Conservation (phyloP, 2,888 invertebrate genomes). For the Polydrusus cervinus region DNA sequence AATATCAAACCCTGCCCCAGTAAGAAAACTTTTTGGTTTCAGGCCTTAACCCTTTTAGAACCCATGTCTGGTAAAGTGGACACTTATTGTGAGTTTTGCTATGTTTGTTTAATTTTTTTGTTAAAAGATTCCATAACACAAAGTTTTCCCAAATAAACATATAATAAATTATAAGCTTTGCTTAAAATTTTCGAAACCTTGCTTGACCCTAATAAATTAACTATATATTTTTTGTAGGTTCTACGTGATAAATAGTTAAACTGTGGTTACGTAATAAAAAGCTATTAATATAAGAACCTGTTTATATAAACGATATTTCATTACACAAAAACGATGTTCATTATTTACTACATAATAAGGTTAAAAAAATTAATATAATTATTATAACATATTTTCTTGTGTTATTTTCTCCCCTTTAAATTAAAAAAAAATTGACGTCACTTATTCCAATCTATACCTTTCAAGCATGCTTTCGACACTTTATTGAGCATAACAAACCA, state of each 20-base stretch:
- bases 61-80: not conserved
- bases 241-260: not conserved
- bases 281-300: not conserved
- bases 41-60: not conserved
- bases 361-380: no score
- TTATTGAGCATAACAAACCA: not conserved
- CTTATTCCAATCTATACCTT: not conserved
- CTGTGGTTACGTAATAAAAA: not conserved
- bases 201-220: not conserved
- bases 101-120: not conserved
- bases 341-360: no score
- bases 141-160: not conserved
- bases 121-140: not conserved
- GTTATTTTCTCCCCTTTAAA: not conserved
- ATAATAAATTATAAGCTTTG: constrained; percentile 1
- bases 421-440: not conserved
- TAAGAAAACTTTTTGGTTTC: not conserved
- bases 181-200: not conserved
- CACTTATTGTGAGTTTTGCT: not conserved
- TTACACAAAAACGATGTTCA: no score
- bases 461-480: not conserved
- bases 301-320: no score
- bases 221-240: not conserved
- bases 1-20: not conserved
- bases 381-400: no score